Base-by-base conservation (phyloP, 1,140 invertebrate genomes). In the Leptinotarsa defecta region DNA sequence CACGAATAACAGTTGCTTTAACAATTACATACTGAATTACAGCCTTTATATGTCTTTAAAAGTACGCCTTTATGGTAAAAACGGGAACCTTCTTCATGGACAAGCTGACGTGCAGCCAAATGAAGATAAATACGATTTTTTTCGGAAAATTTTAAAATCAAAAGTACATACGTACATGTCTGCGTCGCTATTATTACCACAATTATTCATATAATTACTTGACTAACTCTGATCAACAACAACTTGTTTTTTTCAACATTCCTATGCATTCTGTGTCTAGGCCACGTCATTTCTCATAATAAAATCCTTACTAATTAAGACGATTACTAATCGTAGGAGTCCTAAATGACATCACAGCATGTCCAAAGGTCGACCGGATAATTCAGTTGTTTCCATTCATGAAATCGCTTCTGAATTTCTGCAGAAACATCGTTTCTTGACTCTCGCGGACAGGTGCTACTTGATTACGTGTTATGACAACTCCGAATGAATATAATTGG, bases 351-450 rank as follows among this genome's bases (percentile, higher is more conserved):
- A 13, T 57, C 52, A 57, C n/a, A 57, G 52, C 34, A 2, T 4
- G 52, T 57, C 52, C 34, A 57, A 57, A 57, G 52, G 52, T 57
- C 52, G 2, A 19, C 52, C 15, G 52, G 52, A 57, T 57, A 17
- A 57, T 57, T 57, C 52, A 57, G 52, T 57, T 13, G 52, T 57
- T 57, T 57, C n/a, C 52, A 57, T 57, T 57, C 52, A 57, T n/a
- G 13, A n/a, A 57, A 52, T n/a, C 52, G 52, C 52, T 57, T 19
- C 17, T 15, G 6, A 57, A 57, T 57, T 57, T 19, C 52, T 57
- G 15, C 52, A 13, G 13, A 57, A 57, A 57, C 52, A 19, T 15
- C 6, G 15, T 19, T 57, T 19, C 52, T 57, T 19, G 13, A n/a
- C 17, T 57, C n/a, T n/a, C 15, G 52, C 52, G 52, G 52, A 57